Evolutionary conservation across 2,888 invertebrate genomes (phyloP).

Genomic region (Tachina lurida): DNA sequence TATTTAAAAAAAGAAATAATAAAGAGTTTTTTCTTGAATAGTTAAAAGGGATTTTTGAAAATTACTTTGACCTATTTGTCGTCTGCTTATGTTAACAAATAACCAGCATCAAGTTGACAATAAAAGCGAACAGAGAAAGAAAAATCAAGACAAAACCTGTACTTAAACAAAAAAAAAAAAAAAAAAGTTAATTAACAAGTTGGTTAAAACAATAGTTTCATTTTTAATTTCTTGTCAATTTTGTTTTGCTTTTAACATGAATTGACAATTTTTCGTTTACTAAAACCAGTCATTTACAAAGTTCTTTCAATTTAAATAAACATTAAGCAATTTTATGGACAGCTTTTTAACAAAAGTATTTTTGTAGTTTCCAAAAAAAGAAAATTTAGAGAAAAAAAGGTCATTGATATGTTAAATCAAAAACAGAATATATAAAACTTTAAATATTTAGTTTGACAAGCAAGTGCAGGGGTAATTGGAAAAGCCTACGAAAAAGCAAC

Average conservation of each 20-base stretch:
- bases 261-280: constrained; percentile 44
- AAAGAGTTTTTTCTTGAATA: constrained; percentile 11
- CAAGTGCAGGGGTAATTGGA: no score
- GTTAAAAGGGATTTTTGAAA: constrained; percentile 35
- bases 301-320: constrained; percentile 17
- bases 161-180: neutral
- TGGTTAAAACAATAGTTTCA: constrained; percentile 24
- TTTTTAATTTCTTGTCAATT: constrained; percentile 1
- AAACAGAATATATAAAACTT: no score
- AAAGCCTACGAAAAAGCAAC: no score
- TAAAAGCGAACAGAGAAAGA: neutral
- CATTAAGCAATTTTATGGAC: neutral
- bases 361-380: neutral
- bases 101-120: constrained; percentile 23
- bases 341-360: neutral
- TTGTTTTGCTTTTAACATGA: constrained; percentile 38
- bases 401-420: neutral
- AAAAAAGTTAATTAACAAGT: constrained; percentile 17
- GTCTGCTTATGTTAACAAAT: neutral
- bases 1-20: constrained; percentile 8
- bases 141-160: neutral
- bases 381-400: neutral
- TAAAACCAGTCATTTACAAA: constrained; percentile 9
- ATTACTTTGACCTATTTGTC: constrained; percentile 62
- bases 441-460: no score